Evolutionary conservation across 2,797 vertebrate species (phyloP).

Genomic region (Salarias fasciatus): DNA sequence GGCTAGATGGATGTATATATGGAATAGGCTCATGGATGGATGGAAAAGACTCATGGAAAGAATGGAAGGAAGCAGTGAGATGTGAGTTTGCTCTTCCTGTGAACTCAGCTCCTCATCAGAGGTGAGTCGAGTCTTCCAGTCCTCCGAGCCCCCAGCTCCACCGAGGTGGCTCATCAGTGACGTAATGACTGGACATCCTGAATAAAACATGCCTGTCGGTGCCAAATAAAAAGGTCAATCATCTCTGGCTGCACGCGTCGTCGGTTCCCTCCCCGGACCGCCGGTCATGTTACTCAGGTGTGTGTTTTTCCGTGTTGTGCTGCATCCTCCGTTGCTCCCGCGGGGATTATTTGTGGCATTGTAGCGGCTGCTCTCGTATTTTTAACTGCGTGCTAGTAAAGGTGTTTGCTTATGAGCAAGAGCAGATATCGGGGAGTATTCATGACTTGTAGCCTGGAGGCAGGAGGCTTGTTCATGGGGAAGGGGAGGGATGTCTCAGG

Average conservation of each 20-base stretch:
- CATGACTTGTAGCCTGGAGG: constrained; percentile 35
- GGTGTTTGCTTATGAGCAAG: constrained; percentile 6
- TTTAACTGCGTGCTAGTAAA: constrained; percentile 21
- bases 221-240: constrained; percentile 52
- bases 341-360: constrained; percentile 3
- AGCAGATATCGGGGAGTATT: constrained; percentile 18
- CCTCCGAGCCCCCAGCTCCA: constrained; percentile 22
- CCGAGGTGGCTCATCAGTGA: constrained; percentile 49
- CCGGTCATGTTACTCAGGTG: constrained; percentile 44
- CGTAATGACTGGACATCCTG: constrained; percentile 52
- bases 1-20: too few species aligned
- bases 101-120: too few species aligned
- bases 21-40: too few species aligned
- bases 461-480: constrained; percentile 54
- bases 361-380: constrained; percentile 17
- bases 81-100: too few species aligned
- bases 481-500: constrained; percentile 38
- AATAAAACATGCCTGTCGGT: constrained; percentile 43
- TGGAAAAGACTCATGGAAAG: too few species aligned
- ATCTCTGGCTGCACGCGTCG: constrained; percentile 30
- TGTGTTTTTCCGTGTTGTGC: constrained; percentile 14
- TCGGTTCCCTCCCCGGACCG: constrained; percentile 25
- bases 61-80: too few species aligned
- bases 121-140: too few species aligned
- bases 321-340: background rate